phyloP scores from a whole-genome alignment of 2,113 vertebrate genomes.

The Erythrocercus mccallii region DNA sequence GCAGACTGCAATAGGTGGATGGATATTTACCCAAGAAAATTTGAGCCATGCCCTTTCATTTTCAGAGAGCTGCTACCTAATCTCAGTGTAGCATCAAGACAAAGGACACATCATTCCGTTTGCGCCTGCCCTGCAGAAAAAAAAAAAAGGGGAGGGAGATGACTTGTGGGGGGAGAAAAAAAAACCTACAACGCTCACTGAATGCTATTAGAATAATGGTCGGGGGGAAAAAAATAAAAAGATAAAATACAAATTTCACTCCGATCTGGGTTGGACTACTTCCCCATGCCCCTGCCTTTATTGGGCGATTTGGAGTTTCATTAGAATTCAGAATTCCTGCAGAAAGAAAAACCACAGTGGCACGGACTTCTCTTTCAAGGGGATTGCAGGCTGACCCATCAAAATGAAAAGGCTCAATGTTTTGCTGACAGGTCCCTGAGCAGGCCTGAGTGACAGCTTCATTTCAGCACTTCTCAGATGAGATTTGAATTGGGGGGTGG shows the following conservation, averaged over 20 bases:
- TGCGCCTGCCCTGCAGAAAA: conserved; percentile 42
- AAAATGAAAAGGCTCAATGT: conserved; percentile 86
- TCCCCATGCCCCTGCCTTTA: conserved; percentile 78
- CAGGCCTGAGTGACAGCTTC: conserved; percentile 84
- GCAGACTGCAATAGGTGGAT: conserved; percentile 55
- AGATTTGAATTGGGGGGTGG: conserved; percentile 72
- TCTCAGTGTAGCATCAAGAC: conserved; percentile 69
- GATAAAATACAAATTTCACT: conserved; percentile 81
- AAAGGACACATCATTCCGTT: conserved; percentile 71
- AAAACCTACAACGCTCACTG: conserved; percentile 53
- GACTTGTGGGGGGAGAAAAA: not conserved
- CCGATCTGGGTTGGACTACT: conserved; percentile 77
- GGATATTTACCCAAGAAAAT: conserved; percentile 79
- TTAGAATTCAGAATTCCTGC: conserved; percentile 84
- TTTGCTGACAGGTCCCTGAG: conserved; percentile 82
- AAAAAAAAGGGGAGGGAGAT: fast-evolving
- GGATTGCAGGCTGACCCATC: conserved; percentile 82
- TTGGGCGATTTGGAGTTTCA: conserved; percentile 83
- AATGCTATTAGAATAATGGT: conserved; percentile 71
- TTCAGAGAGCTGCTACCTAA: conserved; percentile 70
- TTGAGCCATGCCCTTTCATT: conserved; percentile 75
- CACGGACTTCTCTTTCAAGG: conserved; percentile 80
- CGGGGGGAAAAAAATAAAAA: not conserved
- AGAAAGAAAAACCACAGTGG: conserved; percentile 76
- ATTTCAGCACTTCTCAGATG: conserved; percentile 84